Evolutionary conservation across 2,113 vertebrate genomes (phyloP).

Genomic region (Coturnix japonica): DNA sequence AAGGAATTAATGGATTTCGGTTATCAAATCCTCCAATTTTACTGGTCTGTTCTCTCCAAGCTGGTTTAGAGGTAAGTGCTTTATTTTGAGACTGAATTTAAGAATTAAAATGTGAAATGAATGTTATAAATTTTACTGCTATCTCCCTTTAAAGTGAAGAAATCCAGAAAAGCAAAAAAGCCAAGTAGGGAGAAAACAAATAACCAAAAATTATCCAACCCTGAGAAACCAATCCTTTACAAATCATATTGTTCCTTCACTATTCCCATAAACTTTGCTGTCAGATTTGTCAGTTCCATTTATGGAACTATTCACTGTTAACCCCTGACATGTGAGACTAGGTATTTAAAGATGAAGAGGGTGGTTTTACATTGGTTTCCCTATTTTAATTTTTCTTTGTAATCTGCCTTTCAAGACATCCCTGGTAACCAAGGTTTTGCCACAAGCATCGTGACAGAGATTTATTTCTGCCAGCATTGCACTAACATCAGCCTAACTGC

Average conservation of each 20-base stretch:
- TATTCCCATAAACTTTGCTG: too few relatives aligned
- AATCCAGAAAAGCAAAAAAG: not conserved
- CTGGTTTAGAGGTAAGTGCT: slow-evolving; percentile 91
- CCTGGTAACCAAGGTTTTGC: not conserved
- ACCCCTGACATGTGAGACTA: not conserved
- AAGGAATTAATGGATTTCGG: slow-evolving; percentile 90
- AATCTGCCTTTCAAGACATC: not conserved
- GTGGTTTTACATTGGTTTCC: not conserved
- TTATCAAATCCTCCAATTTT: slow-evolving; percentile 95
- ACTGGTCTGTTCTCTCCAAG: slow-evolving; percentile 91
- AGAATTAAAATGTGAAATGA: not conserved
- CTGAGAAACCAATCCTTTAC: not conserved
- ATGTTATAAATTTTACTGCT: not conserved
- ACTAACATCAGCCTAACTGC: not conserved
- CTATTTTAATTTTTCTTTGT: not conserved
- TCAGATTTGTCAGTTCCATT: not conserved
- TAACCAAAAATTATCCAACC: not conserved
- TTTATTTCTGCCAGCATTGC: not conserved
- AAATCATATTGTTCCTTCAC: not conserved
- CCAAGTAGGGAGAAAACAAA: not conserved
- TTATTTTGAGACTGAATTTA: slow-evolving; percentile 22
- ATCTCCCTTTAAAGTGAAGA: not conserved
- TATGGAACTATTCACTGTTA: not conserved
- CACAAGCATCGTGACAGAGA: not conserved
- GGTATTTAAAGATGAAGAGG: not conserved